Percentiles rank a stretch among this genome's conserved stretches.
phyloP scores from a whole-genome alignment of 2,797 vertebrate species.

The Poeciliopsis paucimaculata region DNA sequence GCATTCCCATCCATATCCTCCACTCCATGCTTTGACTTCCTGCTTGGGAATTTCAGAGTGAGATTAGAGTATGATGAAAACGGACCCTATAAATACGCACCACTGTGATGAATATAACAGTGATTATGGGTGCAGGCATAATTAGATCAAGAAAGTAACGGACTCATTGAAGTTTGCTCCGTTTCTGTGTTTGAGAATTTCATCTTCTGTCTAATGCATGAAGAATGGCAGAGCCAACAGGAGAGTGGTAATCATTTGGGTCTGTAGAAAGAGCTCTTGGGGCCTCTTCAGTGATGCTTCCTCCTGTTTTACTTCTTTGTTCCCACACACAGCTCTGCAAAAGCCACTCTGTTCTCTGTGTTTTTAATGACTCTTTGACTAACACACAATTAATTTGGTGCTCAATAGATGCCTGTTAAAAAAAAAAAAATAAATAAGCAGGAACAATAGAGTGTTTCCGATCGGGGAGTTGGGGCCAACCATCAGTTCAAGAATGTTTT shows the following conservation, averaged over 20 bases:
- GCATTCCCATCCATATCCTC: conserved; percentile 62
- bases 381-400: conserved; percentile 80
- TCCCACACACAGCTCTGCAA: conserved; percentile 70
- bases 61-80: conserved; percentile 86
- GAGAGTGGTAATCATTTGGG: conserved; percentile 74
- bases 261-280: conserved; percentile 69
- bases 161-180: conserved; percentile 80
- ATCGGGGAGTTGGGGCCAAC: conserved; percentile 50
- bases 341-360: conserved; percentile 69
- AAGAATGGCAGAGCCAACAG: conserved; percentile 76
- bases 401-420: conserved; percentile 69
- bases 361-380: conserved; percentile 79
- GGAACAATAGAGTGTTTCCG: conserved; percentile 52
- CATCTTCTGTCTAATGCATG: conserved; percentile 77
- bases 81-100: conserved; percentile 86
- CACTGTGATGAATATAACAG: conserved; percentile 88
- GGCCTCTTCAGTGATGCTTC: conserved; percentile 69
- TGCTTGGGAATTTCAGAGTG: conserved; percentile 83
- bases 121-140: conserved; percentile 82
- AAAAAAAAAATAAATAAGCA: conserved; percentile 64
- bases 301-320: conserved; percentile 62
- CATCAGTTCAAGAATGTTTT: conserved; percentile 57
- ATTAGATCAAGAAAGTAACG: conserved; percentile 81
- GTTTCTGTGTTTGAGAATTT: conserved; percentile 81
- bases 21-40: conserved; percentile 37